Conservation (phyloP, 2,113 vertebrate species). For the Aspidoscelis tigris region DNA sequence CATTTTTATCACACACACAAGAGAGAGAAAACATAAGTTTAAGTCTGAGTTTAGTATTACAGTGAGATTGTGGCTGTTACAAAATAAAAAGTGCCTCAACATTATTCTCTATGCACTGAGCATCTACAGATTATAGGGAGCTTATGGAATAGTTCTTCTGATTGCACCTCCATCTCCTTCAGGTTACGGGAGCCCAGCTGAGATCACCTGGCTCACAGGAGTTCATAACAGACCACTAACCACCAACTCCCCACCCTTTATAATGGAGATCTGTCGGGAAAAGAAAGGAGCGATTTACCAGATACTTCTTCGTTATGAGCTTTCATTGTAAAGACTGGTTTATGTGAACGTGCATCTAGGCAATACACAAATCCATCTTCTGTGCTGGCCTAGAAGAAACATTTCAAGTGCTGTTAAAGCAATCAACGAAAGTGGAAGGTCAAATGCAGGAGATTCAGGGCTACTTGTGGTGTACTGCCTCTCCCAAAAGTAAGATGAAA, state of each 20-base stretch:
- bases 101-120: background rate
- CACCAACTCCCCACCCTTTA: background rate
- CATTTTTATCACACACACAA: background rate
- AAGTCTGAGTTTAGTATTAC: background rate
- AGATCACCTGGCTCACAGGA: no score
- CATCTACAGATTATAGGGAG: background rate
- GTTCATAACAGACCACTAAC: background rate
- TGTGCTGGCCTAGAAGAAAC: conserved; percentile 87
- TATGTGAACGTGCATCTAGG: conserved; percentile 93
- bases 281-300: conserved; percentile 72
- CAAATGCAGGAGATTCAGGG: background rate
- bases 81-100: background rate
- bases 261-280: background rate
- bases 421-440: background rate
- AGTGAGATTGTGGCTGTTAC: background rate
- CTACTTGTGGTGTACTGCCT: background rate
- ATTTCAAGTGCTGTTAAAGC: conserved; percentile 9
- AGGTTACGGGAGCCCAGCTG: background rate
- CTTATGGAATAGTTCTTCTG: background rate
- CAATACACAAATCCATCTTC: conserved; percentile 98
- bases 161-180: background rate
- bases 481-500: background rate
- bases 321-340: conserved; percentile 91
- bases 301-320: conserved; percentile 94
- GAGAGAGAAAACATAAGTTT: background rate